Evolutionary conservation across 2,888 invertebrate species (phyloP), one percentile per base, ranked within the genome.

Genomic region (Campopleginae sp.): DNA sequence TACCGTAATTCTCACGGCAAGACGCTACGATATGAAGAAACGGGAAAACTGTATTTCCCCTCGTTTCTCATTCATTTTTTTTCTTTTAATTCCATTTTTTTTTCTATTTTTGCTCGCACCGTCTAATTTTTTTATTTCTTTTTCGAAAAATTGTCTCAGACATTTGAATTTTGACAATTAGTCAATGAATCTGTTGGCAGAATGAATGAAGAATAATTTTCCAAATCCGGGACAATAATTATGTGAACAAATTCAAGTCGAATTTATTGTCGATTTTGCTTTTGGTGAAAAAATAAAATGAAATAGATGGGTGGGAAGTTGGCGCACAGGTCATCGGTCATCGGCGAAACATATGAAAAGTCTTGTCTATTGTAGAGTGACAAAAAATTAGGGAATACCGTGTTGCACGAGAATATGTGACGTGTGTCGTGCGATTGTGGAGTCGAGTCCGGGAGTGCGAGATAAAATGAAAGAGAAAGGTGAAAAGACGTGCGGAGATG

Each of bases 391-490:
- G 38, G 8, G 58, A 27, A 14, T 27, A 58, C 19, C 27, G 27
- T 27, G 27, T 58, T 27, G 58, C 58, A 58, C 5, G 27, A 10
- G 58, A 58, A 58, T 27, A 14, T 58, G 23, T 58, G 14, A 58
- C 58, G 58, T 58, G 23, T 12, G 23, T 12, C 14, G 27, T 58
- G 10, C 27, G 58, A 70, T 27, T 6, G 46, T 10, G 19, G 44
- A 58, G 17, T 58, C 10, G 17, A 23, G 54, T 54, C 19, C 8
- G 10, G 38, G 19, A 38, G 58, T 14, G 42, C 12, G 46, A 31
- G 44, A 46, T 63, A 46, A 63, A 48, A 65, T 48, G 46, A 44
- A 77, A 44, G 68, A 33, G 23, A 66, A 33, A 27, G n/a, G 14
- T 44, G 77, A 78, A 44, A 51, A 66, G 51, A 4, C 14, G 46